phyloP scores from a whole-genome alignment of 2,888 invertebrate genomes.

The Caenorhabditis zanzibari region DNA sequence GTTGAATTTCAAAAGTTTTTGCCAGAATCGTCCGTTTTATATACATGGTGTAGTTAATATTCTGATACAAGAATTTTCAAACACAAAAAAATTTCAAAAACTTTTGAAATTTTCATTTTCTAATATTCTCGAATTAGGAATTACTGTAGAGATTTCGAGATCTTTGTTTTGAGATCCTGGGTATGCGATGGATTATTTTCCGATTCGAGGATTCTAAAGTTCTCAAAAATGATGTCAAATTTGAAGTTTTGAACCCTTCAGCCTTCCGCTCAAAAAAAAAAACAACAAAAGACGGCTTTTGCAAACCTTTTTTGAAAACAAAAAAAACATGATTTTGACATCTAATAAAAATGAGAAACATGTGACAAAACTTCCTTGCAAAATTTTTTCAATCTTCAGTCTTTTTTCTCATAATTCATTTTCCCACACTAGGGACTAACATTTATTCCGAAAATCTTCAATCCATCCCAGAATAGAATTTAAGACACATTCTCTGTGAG shows the following conservation, averaged over 20 bases:
- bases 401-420: neutral
- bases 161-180: too few species aligned
- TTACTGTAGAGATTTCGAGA: too few species aligned
- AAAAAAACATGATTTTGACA: constrained; percentile 14
- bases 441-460: neutral
- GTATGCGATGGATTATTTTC: too few species aligned
- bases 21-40: too few species aligned
- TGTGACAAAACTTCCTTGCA: neutral
- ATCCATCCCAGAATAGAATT: constrained; percentile 15
- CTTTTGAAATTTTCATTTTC: too few species aligned
- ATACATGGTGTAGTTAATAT: too few species aligned
- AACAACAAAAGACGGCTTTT: neutral
- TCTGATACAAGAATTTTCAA: too few species aligned
- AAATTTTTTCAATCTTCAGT: neutral
- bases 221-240: neutral
- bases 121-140: too few species aligned
- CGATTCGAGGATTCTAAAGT: neutral
- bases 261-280: neutral
- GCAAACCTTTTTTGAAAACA: neutral
- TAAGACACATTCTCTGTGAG: too few species aligned
- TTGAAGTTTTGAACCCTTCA: neutral
- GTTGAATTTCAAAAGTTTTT: too few species aligned
- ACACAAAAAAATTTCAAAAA: too few species aligned
- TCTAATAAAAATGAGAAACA: neutral
- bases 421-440: constrained; percentile 11